Evolutionary conservation across 2,113 vertebrate genomes (phyloP).

Genomic region (Archilochus colubris): DNA sequence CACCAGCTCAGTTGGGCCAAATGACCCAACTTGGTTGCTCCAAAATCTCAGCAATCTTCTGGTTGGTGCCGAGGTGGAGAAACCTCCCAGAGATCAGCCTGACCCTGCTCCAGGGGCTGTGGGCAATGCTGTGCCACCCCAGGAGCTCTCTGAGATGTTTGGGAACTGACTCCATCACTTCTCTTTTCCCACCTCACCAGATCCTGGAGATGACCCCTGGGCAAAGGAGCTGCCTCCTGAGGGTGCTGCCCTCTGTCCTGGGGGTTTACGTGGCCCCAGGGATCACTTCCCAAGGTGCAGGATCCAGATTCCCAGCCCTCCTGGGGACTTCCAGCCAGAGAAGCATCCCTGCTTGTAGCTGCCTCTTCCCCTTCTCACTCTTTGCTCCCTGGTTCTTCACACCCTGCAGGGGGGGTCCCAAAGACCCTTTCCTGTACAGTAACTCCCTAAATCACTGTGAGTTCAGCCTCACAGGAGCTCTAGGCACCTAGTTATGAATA

Average conservation of each 20-base stretch:
- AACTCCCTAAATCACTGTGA: background rate
- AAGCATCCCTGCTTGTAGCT: background rate
- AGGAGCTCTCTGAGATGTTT: background rate
- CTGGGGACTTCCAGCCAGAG: background rate
- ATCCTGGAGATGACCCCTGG: background rate
- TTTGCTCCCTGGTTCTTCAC: background rate
- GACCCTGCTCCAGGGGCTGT: background rate
- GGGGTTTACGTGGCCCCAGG: background rate
- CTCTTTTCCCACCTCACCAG: background rate
- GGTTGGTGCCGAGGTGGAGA: background rate
- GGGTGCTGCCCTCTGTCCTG: background rate
- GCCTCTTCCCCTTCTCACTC: background rate
- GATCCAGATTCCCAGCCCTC: background rate
- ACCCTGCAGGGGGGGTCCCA: background rate
- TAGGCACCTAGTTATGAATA: background rate
- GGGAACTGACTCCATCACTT: background rate
- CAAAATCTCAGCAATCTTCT: background rate
- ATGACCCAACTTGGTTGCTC: background rate
- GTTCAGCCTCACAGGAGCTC: background rate
- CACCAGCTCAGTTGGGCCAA: background rate
- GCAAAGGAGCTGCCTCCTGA: background rate
- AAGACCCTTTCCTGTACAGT: background rate
- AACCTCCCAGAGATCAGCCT: background rate
- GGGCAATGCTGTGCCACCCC: background rate
- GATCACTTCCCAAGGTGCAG: accelerated